Evolutionary conservation across 1,140 invertebrate genomes (phyloP).

Genomic region (Nasonia longicornis): DNA sequence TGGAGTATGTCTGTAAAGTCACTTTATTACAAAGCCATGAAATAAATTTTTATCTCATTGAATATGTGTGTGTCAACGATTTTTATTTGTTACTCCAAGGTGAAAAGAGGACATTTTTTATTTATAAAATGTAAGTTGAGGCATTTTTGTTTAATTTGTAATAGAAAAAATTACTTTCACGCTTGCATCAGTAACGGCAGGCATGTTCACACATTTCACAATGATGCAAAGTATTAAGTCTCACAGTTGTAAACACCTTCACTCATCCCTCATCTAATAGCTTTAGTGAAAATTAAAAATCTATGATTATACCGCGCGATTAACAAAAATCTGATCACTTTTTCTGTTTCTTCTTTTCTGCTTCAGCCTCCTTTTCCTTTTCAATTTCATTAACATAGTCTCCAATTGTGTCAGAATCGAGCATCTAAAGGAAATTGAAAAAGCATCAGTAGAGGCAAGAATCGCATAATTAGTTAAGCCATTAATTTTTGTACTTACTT

Average conservation of each 20-base stretch:
- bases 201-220: conserved; percentile 26
- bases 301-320: conserved; percentile 53
- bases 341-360: conserved; percentile 97
- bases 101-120: conserved; percentile 25
- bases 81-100: conserved; percentile 29
- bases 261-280: conserved; percentile 51
- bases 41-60: conserved; percentile 41
- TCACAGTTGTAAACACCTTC: conserved; percentile 35
- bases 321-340: conserved; percentile 72
- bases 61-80: neutral
- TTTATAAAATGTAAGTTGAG: conserved; percentile 32
- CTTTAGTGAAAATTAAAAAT: conserved; percentile 63
- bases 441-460: neutral
- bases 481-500: conserved; percentile 67
- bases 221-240: conserved; percentile 33
- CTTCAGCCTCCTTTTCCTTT: conserved; percentile 98
- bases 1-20: conserved; percentile 30
- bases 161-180: conserved; percentile 40
- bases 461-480: neutral
- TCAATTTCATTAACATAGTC: conserved; percentile 94
- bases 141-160: conserved; percentile 42
- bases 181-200: conserved; percentile 26
- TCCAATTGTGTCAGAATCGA: conserved; percentile 91
- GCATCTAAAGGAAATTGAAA: conserved; percentile 74
- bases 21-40: conserved; percentile 31